These are phyloP conservation scores for Urechis unicinctus DNA, from an alignment of 2,888 invertebrate genomes.

Conservation along the genomic window DNA sequence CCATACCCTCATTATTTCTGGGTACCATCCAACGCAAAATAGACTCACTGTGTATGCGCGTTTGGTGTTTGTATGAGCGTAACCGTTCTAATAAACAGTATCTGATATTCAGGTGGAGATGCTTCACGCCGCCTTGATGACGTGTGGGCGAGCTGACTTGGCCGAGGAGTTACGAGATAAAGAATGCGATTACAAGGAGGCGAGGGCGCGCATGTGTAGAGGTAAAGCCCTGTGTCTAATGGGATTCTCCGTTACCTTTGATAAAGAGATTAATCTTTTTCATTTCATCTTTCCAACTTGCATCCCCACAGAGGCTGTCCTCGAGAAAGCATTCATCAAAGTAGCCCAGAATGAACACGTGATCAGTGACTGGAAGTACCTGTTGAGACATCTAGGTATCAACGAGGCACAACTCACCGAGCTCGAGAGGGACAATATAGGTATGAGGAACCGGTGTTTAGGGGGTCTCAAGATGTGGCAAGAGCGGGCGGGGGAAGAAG, in stretches of 20 bases:
- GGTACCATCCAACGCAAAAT: no score
- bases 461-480: slow-evolving; percentile 31
- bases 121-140: slow-evolving; percentile 27
- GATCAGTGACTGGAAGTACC: slow-evolving; percentile 28
- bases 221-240: slow-evolving; percentile 26
- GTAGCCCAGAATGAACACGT: slow-evolving; percentile 30
- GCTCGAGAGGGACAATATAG: slow-evolving; percentile 25
- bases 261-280: background rate
- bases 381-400: slow-evolving; percentile 30
- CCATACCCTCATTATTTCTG: background rate
- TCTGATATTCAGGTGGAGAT: slow-evolving; percentile 32
- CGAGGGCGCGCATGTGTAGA: slow-evolving; percentile 24
- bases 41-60: no score
- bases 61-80: no score
- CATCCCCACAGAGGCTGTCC: slow-evolving; percentile 23
- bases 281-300: background rate
- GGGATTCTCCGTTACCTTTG: background rate
- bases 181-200: slow-evolving; percentile 27
- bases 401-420: slow-evolving; percentile 24
- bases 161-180: slow-evolving; percentile 29
- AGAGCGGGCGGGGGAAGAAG: slow-evolving; percentile 18
- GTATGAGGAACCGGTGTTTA: slow-evolving; percentile 31
- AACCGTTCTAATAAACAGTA: no score
- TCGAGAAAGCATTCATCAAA: slow-evolving; percentile 33
- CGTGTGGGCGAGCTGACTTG: slow-evolving; percentile 30